phyloP scores from a whole-genome alignment of 2,113 vertebrate genomes.

The Orycteropus afer region DNA sequence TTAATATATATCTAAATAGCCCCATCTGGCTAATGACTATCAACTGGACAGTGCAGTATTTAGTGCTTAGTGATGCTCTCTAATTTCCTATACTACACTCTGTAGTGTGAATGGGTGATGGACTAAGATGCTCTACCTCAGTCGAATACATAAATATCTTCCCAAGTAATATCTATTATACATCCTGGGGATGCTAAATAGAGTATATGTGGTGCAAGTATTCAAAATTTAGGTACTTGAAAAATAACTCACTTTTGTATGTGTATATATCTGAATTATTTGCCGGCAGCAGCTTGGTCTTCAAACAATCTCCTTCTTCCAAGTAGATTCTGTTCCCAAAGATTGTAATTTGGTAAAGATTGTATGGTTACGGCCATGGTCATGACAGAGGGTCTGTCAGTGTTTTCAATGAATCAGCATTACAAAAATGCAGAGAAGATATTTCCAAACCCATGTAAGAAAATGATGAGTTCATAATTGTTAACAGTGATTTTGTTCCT shows the following conservation, averaged over 20 bases:
- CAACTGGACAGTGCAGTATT: background rate
- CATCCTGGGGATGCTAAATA: background rate
- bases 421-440: background rate
- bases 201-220: background rate
- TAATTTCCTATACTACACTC: background rate
- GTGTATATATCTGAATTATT: background rate
- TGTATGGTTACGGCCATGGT: background rate
- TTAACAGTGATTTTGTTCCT: background rate
- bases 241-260: background rate
- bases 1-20: background rate
- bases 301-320: background rate
- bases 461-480: background rate
- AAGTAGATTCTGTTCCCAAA: background rate
- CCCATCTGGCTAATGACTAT: background rate
- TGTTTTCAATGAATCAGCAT: background rate
- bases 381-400: background rate
- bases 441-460: background rate
- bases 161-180: background rate
- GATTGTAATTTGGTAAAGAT: background rate
- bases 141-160: background rate
- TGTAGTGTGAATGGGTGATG: background rate
- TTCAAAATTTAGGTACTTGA: background rate
- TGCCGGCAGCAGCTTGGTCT: background rate
- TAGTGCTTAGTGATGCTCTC: background rate
- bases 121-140: background rate